Percentiles rank a stretch among this genome's conserved stretches.
These are phyloP conservation scores for Manis pentadactyla DNA, from an alignment of 2,797 vertebrate species.

Conservation along the genomic window DNA sequence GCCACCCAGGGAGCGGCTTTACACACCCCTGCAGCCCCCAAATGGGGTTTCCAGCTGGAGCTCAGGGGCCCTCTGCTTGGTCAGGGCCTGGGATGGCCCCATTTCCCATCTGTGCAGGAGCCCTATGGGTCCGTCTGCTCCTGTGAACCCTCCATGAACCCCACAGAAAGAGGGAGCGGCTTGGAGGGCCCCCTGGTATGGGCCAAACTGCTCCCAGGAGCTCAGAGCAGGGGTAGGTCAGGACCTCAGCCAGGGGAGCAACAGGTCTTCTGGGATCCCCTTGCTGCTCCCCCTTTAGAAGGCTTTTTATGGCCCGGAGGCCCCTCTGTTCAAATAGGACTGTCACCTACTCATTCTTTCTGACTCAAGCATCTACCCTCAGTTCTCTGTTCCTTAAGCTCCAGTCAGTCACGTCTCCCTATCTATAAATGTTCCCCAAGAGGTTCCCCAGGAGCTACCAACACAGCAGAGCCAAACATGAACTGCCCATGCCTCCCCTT, in stretches of 20 bases:
- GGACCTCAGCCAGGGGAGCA: neutral
- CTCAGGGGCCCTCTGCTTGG: constrained; percentile 68
- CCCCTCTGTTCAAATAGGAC: neutral
- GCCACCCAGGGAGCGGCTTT: constrained; percentile 78
- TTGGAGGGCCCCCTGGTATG: constrained; percentile 29
- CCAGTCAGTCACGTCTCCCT: neutral
- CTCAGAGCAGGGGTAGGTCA: constrained; percentile 4
- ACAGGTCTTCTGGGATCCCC: neutral
- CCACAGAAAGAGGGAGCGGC: neutral
- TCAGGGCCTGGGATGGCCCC: constrained; percentile 44
- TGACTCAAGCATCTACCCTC: neutral
- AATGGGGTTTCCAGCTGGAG: constrained; percentile 83
- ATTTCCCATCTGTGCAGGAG: constrained; percentile 74
- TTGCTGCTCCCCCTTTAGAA: neutral
- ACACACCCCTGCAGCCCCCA: constrained; percentile 68
- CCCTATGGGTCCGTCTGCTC: neutral
- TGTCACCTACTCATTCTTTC: neutral
- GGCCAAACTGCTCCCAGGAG: neutral
- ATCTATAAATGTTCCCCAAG: neutral
- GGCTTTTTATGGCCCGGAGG: neutral
- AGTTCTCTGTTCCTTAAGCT: neutral
- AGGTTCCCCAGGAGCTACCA: neutral
- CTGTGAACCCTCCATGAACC: constrained; percentile 59
- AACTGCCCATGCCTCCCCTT: neutral
- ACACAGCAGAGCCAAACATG: neutral